Evolutionary conservation across 1,140 invertebrate genomes (phyloP).

Genomic region (Zaprionus kolodkinae): DNA sequence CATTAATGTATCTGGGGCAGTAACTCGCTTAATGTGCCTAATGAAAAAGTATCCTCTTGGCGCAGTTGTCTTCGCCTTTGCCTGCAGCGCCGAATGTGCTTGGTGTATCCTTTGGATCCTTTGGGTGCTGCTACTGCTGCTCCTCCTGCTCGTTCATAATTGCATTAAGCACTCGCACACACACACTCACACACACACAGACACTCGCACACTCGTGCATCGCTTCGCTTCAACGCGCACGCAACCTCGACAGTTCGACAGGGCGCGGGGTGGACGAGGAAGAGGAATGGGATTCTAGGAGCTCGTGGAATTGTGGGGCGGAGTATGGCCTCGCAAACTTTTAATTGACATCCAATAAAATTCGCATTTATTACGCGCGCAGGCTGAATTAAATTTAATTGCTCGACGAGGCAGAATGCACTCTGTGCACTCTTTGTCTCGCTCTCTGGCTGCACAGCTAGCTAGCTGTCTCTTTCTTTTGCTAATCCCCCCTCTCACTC

Average conservation of each 20-base stretch:
- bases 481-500: background rate
- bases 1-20: background rate
- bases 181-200: constrained; percentile 27
- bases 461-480: background rate
- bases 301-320: too few species aligned
- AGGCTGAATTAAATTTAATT: constrained; percentile 77
- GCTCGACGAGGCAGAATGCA: constrained; percentile 44
- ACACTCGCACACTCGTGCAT: constrained; percentile 40
- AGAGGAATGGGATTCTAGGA: too few species aligned
- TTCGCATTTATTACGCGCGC: constrained; percentile 72
- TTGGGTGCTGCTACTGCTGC: constrained; percentile 11
- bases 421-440: background rate
- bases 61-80: background rate
- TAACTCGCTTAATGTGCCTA: constrained; percentile 40
- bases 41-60: constrained; percentile 23
- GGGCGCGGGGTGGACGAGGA: background rate
- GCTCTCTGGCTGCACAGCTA: background rate
- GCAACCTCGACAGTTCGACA: constrained; percentile 2
- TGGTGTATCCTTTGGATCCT: constrained; percentile 2
- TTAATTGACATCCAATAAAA: constrained; percentile 83
- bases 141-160: constrained; percentile 45
- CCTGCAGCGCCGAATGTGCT: constrained; percentile 15
- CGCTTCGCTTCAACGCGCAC: constrained; percentile 45
- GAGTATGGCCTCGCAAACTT: constrained; percentile 67
- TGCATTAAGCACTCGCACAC: constrained; percentile 73